A percentile compares a stretch with the other conserved stretches of the same genome.
These are phyloP conservation scores for Pithys albifrons DNA, from an alignment of 2,113 vertebrate genomes.

Conservation along the genomic window DNA sequence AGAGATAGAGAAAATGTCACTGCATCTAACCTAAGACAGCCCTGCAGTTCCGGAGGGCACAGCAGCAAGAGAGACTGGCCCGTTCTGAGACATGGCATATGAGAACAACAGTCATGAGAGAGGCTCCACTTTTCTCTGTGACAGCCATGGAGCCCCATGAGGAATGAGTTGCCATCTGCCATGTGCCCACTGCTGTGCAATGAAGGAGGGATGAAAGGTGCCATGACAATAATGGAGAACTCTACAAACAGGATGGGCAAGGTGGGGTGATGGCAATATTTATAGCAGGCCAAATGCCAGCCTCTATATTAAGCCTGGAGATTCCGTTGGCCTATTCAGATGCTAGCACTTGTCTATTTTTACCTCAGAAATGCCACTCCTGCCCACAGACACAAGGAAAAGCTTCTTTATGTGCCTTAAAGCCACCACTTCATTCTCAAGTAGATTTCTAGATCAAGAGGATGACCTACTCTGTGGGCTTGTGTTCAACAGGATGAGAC, in stretches of 20 bases:
- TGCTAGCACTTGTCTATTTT: background rate
- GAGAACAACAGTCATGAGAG: background rate
- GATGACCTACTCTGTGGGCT: background rate
- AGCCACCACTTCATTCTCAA: background rate
- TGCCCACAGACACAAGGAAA: background rate
- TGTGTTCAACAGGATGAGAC: background rate
- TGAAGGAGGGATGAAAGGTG: background rate
- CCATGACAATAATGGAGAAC: background rate
- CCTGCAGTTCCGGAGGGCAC: background rate
- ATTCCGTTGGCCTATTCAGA: background rate
- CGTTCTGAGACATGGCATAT: background rate
- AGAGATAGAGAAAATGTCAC: background rate
- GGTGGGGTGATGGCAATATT: background rate
- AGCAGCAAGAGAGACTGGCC: background rate
- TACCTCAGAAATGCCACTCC: background rate
- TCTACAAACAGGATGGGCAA: background rate
- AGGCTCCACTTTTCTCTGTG: background rate
- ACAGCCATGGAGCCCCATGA: background rate
- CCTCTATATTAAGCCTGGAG: background rate
- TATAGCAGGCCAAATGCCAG: background rate
- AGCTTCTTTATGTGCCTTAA: background rate
- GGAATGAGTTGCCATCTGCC: background rate
- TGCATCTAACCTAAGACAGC: background rate
- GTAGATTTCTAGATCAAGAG: background rate
- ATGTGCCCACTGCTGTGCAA: background rate